Conservation (phyloP, 2,888 invertebrate species). For the Panzeria rudis region DNA sequence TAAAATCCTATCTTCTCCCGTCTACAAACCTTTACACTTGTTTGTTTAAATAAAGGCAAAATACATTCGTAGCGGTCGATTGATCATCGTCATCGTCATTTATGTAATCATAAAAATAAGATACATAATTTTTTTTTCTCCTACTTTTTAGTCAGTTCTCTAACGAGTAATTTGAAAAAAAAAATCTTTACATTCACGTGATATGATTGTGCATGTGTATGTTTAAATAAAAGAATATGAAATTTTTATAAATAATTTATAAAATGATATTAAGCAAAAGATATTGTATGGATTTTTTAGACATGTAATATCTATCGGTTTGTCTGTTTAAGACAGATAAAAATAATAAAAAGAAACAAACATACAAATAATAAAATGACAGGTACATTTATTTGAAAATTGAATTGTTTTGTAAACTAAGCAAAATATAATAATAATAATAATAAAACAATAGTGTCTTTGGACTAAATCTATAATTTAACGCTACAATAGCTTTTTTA, state of each 20-base stretch:
- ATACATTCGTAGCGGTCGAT: neutral
- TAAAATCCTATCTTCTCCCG: too few relatives aligned
- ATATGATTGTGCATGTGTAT: neutral
- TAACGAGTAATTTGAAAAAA: too few relatives aligned
- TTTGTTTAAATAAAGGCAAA: neutral
- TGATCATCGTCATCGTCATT: neutral
- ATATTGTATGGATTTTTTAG: conserved; percentile 36
- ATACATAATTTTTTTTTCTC: too few relatives aligned
- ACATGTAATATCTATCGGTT: conserved; percentile 1
- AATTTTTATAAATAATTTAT: conserved; percentile 37
- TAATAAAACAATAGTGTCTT: conserved; percentile 12
- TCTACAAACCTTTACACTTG: neutral
- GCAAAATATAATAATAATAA: neutral
- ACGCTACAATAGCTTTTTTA: conserved; percentile 42
- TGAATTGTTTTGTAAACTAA: conserved; percentile 42
- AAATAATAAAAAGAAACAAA: neutral
- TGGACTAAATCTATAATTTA: conserved; percentile 45
- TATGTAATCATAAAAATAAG: neutral
- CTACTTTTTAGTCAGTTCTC: too few relatives aligned
- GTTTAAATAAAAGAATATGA: neutral
- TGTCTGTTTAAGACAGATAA: neutral
- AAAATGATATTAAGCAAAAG: conserved; percentile 38
- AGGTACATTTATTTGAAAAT: conserved; percentile 51
- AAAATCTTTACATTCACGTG: neutral
- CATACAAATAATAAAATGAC: conserved; percentile 24